Conservation (phyloP, 2,888 invertebrate genomes). For the Scaptomyza caliginosa region DNA sequence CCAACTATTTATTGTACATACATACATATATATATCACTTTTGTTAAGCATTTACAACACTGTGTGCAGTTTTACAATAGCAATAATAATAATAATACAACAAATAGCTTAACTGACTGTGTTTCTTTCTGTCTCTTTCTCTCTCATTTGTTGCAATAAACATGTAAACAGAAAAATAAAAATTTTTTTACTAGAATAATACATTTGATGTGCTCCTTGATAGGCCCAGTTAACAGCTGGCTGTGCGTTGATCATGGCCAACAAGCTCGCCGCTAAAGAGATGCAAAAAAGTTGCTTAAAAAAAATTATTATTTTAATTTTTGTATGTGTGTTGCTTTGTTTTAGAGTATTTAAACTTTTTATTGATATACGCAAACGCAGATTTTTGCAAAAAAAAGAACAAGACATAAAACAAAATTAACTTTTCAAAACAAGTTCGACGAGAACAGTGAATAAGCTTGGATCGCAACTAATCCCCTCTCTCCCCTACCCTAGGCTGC, state of each 20-base stretch:
- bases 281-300: slow-evolving; percentile 31
- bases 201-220: slow-evolving; percentile 9
- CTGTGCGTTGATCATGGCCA: slow-evolving; percentile 62
- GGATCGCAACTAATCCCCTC: slow-evolving; percentile 9
- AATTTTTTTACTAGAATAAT: too few species aligned
- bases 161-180: too few species aligned
- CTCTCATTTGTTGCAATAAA: not conserved
- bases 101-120: not conserved
- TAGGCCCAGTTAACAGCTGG: slow-evolving; percentile 7
- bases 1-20: not conserved
- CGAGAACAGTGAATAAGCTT: slow-evolving; percentile 25
- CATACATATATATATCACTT: too few species aligned
- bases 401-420: slow-evolving; percentile 22
- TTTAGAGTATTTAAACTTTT: slow-evolving; percentile 24
- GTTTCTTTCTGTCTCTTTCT: not conserved
- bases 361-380: slow-evolving; percentile 33
- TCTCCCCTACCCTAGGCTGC: not conserved
- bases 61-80: not conserved
- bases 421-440: slow-evolving; percentile 55
- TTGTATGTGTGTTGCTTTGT: not conserved
- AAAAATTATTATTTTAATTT: not conserved
- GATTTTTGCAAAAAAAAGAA: slow-evolving; percentile 30
- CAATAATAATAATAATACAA: not conserved
- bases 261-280: slow-evolving; percentile 40
- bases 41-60: slow-evolving; percentile 7